Evolutionary conservation across 1,140 invertebrate genomes (phyloP).

Genomic region (Apis dorsata): DNA sequence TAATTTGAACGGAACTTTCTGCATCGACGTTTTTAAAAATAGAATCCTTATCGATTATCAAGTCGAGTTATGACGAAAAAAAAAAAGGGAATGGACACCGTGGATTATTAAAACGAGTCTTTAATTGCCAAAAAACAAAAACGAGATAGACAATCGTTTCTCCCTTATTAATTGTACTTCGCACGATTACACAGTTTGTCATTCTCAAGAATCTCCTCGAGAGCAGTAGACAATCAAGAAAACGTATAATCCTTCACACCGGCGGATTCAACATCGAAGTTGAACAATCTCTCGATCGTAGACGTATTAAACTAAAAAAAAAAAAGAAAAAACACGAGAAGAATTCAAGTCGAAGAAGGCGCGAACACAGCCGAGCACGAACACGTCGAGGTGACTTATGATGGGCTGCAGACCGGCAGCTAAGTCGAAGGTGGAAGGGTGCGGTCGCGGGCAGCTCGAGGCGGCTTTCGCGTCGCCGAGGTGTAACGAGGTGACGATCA

Average conservation of each 20-base stretch:
- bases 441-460: constrained; percentile 62
- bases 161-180: background rate
- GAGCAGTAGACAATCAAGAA: constrained; percentile 8
- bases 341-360: background rate
- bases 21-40: too few relatives aligned
- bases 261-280: background rate
- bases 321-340: too few relatives aligned
- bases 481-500: constrained; percentile 39
- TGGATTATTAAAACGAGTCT: background rate
- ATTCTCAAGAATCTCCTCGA: background rate
- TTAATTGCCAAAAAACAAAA: background rate
- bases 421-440: constrained; percentile 66
- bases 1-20: too few relatives aligned
- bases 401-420: constrained; percentile 75
- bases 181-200: background rate
- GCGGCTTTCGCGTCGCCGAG: constrained; percentile 53
- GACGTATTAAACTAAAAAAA: background rate
- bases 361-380: background rate
- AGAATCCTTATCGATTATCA: too few relatives aligned
- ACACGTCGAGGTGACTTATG: constrained; percentile 66
- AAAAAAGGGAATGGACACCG: background rate
- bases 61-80: too few relatives aligned
- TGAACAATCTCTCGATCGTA: too few relatives aligned
- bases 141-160: background rate
- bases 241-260: background rate